These are phyloP conservation scores for Sorex fumeus DNA, from an alignment of 2,113 vertebrate species.

Conservation along the genomic window DNA sequence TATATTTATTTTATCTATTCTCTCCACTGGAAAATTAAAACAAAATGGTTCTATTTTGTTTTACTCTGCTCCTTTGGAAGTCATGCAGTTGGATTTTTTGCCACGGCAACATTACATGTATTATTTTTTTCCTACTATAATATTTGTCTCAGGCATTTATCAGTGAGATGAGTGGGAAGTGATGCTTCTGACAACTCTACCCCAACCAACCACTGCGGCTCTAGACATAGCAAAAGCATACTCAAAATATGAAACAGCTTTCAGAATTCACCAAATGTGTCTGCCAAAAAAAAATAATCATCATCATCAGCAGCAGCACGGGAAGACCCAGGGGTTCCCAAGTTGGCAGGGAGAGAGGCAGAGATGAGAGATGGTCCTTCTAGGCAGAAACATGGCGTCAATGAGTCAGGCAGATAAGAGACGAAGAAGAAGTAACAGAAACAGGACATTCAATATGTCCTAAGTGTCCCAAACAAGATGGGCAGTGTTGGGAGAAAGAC, in stretches of 20 bases:
- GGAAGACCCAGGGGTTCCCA: neutral
- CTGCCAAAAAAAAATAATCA: neutral
- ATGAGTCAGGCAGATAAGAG: neutral
- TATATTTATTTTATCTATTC: neutral
- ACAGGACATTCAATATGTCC: neutral
- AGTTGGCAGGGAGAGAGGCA: neutral
- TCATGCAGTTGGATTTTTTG: neutral
- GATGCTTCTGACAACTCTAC: neutral
- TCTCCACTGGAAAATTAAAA: neutral
- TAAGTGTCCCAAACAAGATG: neutral
- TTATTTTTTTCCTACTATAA: neutral
- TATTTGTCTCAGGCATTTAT: neutral
- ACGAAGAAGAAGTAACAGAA: neutral
- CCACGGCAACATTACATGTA: neutral
- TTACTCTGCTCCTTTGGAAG: constrained; percentile 25
- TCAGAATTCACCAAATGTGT: neutral
- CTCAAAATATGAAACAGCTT: neutral
- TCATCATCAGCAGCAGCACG: neutral
- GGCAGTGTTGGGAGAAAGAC: neutral
- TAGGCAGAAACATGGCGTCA: neutral
- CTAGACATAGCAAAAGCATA: neutral
- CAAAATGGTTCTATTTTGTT: neutral
- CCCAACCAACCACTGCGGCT: neutral
- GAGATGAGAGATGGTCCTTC: neutral
- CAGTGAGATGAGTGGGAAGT: neutral